Percentiles rank a stretch among this genome's conserved stretches.
These are phyloP conservation scores for Eretmocerus hayati DNA, from an alignment of 2,888 invertebrate species.

Conservation along the genomic window DNA sequence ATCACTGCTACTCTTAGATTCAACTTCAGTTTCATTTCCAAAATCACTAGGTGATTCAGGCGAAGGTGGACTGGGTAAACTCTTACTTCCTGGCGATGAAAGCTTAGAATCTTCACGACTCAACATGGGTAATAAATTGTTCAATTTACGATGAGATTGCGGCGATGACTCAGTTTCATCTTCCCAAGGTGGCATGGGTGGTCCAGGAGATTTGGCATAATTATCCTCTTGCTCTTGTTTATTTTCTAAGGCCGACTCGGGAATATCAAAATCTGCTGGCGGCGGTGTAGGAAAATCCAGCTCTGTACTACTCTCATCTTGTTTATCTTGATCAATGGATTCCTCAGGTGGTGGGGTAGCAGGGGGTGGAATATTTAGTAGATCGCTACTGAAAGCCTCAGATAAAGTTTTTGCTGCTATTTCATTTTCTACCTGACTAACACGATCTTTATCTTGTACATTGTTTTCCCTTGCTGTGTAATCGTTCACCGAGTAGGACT, in stretches of 20 bases:
- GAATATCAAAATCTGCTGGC: conserved; percentile 19
- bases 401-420: neutral
- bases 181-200: conserved; percentile 17
- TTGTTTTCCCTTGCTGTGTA: too few species aligned
- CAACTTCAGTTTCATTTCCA: conserved; percentile 16
- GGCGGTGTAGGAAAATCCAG: conserved; percentile 18
- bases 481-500: too few species aligned
- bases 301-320: conserved; percentile 5
- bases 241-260: conserved; percentile 4
- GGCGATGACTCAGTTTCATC: conserved; percentile 9
- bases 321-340: conserved; percentile 3
- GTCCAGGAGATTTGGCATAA: neutral
- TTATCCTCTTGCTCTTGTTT: conserved; percentile 1
- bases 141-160: neutral
- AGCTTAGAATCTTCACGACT: neutral
- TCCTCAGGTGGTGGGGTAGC: conserved; percentile 15
- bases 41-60: conserved; percentile 7
- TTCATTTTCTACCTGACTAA: neutral
- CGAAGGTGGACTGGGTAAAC: conserved; percentile 20
- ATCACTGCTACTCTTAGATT: conserved; percentile 18
- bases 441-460: too few species aligned
- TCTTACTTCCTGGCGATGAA: conserved; percentile 20
- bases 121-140: neutral
- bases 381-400: conserved; percentile 4
- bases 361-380: conserved; percentile 17